Evolutionary conservation across 2,113 vertebrate species (phyloP), one percentile per base, ranked within the genome.

Genomic region (Echinops telfairi): DNA sequence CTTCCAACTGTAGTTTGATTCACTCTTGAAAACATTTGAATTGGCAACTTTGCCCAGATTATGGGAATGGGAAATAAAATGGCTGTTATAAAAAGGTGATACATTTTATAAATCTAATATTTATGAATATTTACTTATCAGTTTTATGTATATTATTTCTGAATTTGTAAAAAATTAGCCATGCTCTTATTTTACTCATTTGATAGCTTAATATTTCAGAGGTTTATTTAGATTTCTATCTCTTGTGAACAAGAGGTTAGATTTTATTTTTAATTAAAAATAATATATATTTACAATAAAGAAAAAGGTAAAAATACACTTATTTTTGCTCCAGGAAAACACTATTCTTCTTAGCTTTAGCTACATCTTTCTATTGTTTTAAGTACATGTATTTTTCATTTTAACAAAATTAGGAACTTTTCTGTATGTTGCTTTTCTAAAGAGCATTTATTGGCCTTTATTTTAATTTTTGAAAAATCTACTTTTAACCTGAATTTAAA

Each of bases 101-200:
- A 11, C 31, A 22, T 64, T 70, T 89, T 62, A 43, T 47, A 29
- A 36, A 85, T 29, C 87, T 73, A 31, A 43, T 40, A 36, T 53
- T 62, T 53, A 70, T 9, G 0, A 70, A 70, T 79, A 36, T 62
- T 91, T 81, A 86, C 15, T 86, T 70, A 3, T 4, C 40, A 78
- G 38, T n/a, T 86, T 62, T 27, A 58, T 33, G 4, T 70, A 43
- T 47, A 62, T 38, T 84, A 33, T 12, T 2, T 23, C 5, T 16
- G 31, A 47, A 66, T 87, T 77, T 73, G 64, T 68, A 23, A 92
- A 89, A 94, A 57, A 27, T 23, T 53, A 78, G 33, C 3, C 16
- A 83, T 71, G 9, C 7, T 57, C 58, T 80, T 62, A 64, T 70
- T 85, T 77, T 64, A 81, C 17, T 90, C 66, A 53, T 64, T 95